A percentile compares a stretch with the other conserved stretches of the same genome.
These are phyloP conservation scores for Drosophila malerkotliana DNA, from an alignment of 1,140 invertebrate species.

Conservation along the genomic window DNA sequence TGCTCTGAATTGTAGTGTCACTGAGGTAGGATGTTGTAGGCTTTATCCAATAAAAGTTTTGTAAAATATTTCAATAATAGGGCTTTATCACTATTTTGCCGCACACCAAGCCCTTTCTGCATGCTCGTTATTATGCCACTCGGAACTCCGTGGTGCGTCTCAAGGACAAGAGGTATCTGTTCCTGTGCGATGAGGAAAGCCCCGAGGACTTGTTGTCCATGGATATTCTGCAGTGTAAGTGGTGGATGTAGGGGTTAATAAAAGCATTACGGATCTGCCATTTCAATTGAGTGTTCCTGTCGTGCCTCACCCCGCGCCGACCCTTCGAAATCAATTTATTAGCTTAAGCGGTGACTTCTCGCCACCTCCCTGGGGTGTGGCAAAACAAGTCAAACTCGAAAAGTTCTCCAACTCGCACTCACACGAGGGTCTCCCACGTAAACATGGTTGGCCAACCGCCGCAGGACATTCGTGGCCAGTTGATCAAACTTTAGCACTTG, in stretches of 20 bases:
- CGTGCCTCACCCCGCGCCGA: background rate
- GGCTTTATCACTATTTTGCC: constrained; percentile 73
- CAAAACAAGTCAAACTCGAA: constrained; percentile 61
- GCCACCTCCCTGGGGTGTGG: constrained; percentile 38
- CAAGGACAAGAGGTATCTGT: constrained; percentile 77
- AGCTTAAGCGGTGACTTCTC: constrained; percentile 46
- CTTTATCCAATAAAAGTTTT: background rate
- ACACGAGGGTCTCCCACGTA: constrained; percentile 33
- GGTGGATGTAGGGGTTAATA: background rate
- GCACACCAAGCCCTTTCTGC: constrained; percentile 58
- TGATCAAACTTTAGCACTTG: constrained; percentile 76
- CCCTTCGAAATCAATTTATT: constrained; percentile 45
- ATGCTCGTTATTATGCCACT: constrained; percentile 76
- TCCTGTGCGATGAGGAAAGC: constrained; percentile 71
- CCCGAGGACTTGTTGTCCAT: constrained; percentile 55
- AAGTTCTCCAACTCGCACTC: constrained; percentile 18
- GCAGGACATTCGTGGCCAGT: constrained; percentile 49
- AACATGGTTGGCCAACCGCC: constrained; percentile 48
- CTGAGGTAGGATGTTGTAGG: constrained; percentile 36
- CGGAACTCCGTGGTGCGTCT: constrained; percentile 70
- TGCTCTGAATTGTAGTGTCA: constrained; percentile 49
- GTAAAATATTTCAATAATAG: constrained; percentile 12
- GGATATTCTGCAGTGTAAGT: constrained; percentile 78
- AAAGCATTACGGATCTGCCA: constrained; percentile 18
- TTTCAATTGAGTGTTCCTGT: constrained; percentile 32